phyloP scores from a whole-genome alignment of 2,113 vertebrate genomes.

The Raja brachyura region DNA sequence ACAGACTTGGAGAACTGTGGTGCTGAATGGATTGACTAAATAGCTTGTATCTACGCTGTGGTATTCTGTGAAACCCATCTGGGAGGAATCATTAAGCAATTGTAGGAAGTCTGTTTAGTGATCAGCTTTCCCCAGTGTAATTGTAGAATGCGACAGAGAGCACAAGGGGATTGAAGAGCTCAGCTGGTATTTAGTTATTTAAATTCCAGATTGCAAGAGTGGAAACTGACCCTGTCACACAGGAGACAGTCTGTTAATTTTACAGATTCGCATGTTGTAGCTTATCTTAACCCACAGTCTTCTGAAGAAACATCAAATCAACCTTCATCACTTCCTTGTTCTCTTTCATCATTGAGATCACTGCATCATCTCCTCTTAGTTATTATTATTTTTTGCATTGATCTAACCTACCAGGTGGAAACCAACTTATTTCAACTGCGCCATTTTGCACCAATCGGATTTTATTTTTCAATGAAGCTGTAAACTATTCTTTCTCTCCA shows the following conservation, averaged over 20 bases:
- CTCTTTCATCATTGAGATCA: neutral
- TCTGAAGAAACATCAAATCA: neutral
- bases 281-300: neutral
- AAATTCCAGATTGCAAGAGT: neutral
- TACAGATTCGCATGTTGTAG: neutral
- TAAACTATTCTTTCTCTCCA: neutral
- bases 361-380: neutral
- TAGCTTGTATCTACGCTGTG: neutral
- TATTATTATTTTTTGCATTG: neutral
- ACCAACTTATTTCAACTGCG: neutral
- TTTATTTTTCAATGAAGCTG: neutral
- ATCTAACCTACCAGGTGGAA: neutral
- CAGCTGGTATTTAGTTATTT: conserved; percentile 25
- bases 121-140: neutral
- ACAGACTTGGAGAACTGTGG: neutral
- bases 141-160: neutral
- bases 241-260: neutral
- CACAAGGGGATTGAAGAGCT: conserved; percentile 4
- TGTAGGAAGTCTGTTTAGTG: conserved; percentile 18
- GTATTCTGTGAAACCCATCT: neutral
- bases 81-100: conserved; percentile 28
- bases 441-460: neutral
- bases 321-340: neutral
- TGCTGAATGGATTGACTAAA: neutral
- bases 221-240: neutral